Conservation (phyloP, 2,797 vertebrate genomes). For the Xiphophorus birchmanni region DNA sequence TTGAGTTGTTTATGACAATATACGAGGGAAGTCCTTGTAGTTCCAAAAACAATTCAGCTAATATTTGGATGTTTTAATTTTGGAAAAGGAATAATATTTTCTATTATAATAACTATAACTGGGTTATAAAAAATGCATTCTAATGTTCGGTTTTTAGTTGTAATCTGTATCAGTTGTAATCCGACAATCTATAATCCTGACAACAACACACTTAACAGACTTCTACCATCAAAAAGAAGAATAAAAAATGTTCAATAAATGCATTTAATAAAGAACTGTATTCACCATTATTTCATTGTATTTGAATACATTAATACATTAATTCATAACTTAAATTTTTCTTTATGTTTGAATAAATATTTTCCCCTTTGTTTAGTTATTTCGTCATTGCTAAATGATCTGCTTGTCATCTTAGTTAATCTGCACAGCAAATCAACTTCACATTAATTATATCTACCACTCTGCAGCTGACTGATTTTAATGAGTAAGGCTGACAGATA, state of each 20-base stretch:
- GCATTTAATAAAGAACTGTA: neutral
- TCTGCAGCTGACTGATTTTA: neutral
- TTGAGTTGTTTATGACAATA: neutral
- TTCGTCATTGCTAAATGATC: too few relatives aligned
- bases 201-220: neutral
- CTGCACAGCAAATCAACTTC: neutral
- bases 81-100: neutral
- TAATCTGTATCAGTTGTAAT: neutral
- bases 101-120: too few relatives aligned
- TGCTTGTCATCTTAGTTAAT: neutral
- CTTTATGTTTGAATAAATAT: neutral
- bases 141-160: neutral
- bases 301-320: neutral
- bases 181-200: neutral
- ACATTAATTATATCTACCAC: neutral
- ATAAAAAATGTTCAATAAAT: neutral
- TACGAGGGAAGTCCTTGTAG: neutral
- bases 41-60: neutral
- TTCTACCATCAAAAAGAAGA: neutral
- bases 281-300: neutral
- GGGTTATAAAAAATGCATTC: neutral
- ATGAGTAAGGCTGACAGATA: neutral
- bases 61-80: neutral
- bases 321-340: neutral
- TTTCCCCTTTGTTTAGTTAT: too few relatives aligned